Evolutionary conservation across 2,888 invertebrate genomes (phyloP), one percentile per base, ranked within the genome.

Genomic region (Malacosoma neustria): DNA sequence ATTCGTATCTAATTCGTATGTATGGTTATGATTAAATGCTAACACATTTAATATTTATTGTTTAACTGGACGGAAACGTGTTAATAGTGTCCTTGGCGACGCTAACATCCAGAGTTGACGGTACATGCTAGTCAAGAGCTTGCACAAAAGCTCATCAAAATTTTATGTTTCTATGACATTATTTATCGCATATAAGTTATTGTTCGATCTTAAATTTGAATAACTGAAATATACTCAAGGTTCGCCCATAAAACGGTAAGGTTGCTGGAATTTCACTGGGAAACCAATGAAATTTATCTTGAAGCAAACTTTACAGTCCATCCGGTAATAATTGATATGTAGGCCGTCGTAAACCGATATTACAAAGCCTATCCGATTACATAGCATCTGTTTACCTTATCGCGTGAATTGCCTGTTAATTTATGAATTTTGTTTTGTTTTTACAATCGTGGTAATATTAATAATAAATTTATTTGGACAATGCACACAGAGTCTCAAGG

Each of bases 251-350:
- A 41, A 43, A 42, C 40, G 38, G 30, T 32, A 35, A 32, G 29
- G 34, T 13, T 35, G 34, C 40, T 45, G 45, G 40, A 59, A 51
- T 53, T 59, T 48, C 45, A 49, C 42, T 47, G 39, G 36, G 40
- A 46, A 48, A 38, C 44, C 55, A 32, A 54, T 60, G 60, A 60
- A 61, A 57, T 55, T 52, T 54, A 56, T 51, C 40, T 51, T 30
- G 39, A 37, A 43, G 45, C 22, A 9, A 22, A 22, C 22, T 22
- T 22, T 22, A 22, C 22, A 22, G 22, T 22, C 5, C 22, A 7
- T 7, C 22, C 22, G 9, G 22, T 22, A 22, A 22, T 22, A 22
- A 22, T 22, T 22, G 22, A 22, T 22, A 22, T 2, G 6, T 22
- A 7, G 22, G 6, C 22, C 5, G 22, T 4, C 5, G 22, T 22